phyloP scores from a whole-genome alignment of 2,888 invertebrate genomes.

The Pyrgus malvae region DNA sequence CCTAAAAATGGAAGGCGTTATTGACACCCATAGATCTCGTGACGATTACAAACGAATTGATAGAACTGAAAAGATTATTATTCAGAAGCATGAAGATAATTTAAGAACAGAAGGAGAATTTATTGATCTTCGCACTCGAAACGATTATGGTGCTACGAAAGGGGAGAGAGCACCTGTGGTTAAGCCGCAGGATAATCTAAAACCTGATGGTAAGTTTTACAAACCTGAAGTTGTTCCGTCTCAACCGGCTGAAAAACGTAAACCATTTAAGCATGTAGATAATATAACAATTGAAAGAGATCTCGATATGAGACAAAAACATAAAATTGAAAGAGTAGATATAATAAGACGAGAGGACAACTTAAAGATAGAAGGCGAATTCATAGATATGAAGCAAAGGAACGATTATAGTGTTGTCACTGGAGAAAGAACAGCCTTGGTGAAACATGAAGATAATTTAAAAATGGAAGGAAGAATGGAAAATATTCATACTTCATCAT shows the following conservation, averaged over 20 bases:
- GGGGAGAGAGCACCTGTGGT: constrained; percentile 84
- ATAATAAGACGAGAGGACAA: constrained; percentile 84
- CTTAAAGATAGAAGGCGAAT: constrained; percentile 82
- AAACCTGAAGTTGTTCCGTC: constrained; percentile 74
- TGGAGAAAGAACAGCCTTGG: constrained; percentile 76
- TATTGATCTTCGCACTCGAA: constrained; percentile 70
- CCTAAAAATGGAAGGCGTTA: constrained; percentile 85
- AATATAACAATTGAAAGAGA: constrained; percentile 81
- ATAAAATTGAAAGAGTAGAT: constrained; percentile 81
- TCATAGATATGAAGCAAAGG: constrained; percentile 78
- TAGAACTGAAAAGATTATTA: constrained; percentile 76
- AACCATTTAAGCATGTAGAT: constrained; percentile 80
- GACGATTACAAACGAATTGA: constrained; percentile 81
- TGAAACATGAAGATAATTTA: constrained; percentile 84
- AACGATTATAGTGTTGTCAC: constrained; percentile 77
- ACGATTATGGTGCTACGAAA: constrained; percentile 78
- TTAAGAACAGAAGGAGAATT: constrained; percentile 79
- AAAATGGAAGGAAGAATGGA: constrained; percentile 84
- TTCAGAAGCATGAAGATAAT: constrained; percentile 83
- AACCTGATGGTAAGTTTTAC: constrained; percentile 81
- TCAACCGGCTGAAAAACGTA: constrained; percentile 80
- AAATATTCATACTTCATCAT: constrained; percentile 62
- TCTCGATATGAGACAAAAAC: constrained; percentile 53
- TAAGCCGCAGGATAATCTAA: constrained; percentile 85
- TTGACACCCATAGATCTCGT: constrained; percentile 75